Percentiles rank a stretch among this genome's conserved stretches.
These are phyloP conservation scores for Cyrtorhinus lividipennis DNA, from an alignment of 1,140 invertebrate species.

Conservation along the genomic window DNA sequence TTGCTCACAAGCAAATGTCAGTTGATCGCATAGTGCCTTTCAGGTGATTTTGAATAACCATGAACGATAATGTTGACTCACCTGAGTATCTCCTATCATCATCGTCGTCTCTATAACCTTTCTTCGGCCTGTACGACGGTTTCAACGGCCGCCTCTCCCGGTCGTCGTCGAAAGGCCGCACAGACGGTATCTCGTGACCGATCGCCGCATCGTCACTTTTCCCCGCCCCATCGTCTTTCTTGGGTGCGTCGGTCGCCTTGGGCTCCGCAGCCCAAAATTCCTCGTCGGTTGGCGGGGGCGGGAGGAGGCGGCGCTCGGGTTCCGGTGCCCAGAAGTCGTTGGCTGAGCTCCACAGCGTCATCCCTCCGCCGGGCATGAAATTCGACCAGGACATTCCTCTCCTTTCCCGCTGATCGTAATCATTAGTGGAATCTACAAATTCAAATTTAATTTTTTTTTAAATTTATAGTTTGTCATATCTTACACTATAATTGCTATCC, in stretches of 20 bases:
- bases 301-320: conserved; percentile 1
- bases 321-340: neutral
- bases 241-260: neutral
- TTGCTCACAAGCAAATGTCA: no score
- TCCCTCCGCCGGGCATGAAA: conserved; percentile 1
- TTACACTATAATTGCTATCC: no score
- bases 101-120: conserved; percentile 15
- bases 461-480: no score
- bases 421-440: no score
- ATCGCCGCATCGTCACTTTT: neutral
- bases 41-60: no score
- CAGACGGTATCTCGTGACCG: neutral
- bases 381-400: neutral
- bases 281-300: conserved; percentile 9
- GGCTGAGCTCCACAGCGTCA: conserved; percentile 5
- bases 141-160: conserved; percentile 5
- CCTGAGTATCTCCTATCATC: conserved; percentile 15
- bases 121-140: neutral
- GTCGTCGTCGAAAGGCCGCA: neutral
- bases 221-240: neutral
- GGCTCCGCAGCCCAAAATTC: neutral
- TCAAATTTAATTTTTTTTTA: no score
- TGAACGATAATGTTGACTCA: neutral
- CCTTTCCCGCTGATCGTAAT: neutral
- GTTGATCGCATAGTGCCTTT: no score